Conservation (phyloP, 2,113 vertebrate genomes). For the Nymphicus hollandicus region DNA sequence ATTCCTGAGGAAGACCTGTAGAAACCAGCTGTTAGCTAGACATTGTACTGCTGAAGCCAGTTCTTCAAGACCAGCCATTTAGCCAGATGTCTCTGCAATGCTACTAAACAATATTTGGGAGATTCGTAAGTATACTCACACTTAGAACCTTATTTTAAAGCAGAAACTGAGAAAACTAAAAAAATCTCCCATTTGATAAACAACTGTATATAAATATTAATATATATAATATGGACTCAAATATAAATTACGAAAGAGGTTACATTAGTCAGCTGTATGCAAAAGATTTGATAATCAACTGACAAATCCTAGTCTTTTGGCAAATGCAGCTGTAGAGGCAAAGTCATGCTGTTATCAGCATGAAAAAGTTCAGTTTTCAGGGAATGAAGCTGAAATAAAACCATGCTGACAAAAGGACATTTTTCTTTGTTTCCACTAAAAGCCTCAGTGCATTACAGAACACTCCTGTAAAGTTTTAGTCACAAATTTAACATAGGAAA, state of each 20-base stretch:
- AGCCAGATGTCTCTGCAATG: neutral
- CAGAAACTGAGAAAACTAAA: neutral
- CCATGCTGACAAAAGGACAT: neutral
- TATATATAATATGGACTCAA: neutral
- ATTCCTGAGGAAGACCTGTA: neutral
- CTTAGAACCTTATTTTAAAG: neutral
- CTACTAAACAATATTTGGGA: fast-evolving
- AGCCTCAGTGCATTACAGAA: neutral
- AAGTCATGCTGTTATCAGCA: neutral
- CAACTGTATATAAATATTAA: neutral
- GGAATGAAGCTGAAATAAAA: neutral
- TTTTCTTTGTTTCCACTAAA: neutral
- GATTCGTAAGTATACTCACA: neutral
- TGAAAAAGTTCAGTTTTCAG: neutral
- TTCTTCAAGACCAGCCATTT: neutral
- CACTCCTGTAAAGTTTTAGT: neutral
- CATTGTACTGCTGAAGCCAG: neutral
- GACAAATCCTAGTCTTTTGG: neutral
- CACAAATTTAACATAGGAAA: neutral
- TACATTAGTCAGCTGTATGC: neutral
- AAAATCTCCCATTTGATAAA: neutral
- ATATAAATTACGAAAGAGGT: neutral
- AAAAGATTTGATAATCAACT: neutral
- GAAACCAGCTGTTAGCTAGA: neutral
- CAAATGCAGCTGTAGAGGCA: neutral